phyloP scores from a whole-genome alignment of 2,113 vertebrate genomes.

The Datnioides undecimradiatus region DNA sequence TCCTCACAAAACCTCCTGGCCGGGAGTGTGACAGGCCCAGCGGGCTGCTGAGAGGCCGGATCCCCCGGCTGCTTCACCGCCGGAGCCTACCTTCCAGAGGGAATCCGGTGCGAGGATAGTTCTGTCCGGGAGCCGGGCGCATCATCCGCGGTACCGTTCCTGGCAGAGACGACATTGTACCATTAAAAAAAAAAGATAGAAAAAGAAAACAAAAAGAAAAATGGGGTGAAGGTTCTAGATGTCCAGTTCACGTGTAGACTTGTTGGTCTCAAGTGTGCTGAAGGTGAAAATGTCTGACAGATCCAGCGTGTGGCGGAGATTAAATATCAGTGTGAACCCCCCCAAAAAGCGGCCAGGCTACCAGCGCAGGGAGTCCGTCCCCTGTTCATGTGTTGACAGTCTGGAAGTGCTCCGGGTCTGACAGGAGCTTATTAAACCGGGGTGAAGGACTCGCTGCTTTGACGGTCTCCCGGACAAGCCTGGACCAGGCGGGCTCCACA shows the following conservation, averaged over 20 bases:
- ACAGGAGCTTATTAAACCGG: slow-evolving; percentile 43
- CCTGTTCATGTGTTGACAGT: slow-evolving; percentile 32
- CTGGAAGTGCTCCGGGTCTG: not conserved
- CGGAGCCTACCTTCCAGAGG: slow-evolving; percentile 93
- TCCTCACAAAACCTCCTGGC: not conserved
- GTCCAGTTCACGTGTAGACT: slow-evolving; percentile 53
- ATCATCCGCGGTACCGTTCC: slow-evolving; percentile 94
- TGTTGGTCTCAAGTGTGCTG: slow-evolving; percentile 37
- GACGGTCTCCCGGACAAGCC: slow-evolving; percentile 60
- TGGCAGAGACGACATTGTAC: slow-evolving; percentile 84
- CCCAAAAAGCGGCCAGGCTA: slow-evolving; percentile 9
- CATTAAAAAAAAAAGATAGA: slow-evolving; percentile 34
- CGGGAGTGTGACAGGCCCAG: not conserved
- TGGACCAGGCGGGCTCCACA: slow-evolving; percentile 68
- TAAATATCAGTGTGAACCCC: slow-evolving; percentile 26
- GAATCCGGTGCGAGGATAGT: slow-evolving; percentile 93
- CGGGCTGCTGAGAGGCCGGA: not conserved
- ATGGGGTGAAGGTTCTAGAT: slow-evolving; percentile 29
- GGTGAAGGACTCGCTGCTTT: slow-evolving; percentile 6
- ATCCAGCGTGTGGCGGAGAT: slow-evolving; percentile 27
- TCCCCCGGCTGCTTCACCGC: not conserved
- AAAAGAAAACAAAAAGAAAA: slow-evolving; percentile 27
- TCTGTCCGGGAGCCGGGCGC: slow-evolving; percentile 93
- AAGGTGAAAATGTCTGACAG: slow-evolving; percentile 8
- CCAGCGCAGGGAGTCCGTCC: slow-evolving; percentile 44